These are phyloP conservation scores for Spodoptera exigua DNA, from an alignment of 2,888 invertebrate species.

Conservation along the genomic window DNA sequence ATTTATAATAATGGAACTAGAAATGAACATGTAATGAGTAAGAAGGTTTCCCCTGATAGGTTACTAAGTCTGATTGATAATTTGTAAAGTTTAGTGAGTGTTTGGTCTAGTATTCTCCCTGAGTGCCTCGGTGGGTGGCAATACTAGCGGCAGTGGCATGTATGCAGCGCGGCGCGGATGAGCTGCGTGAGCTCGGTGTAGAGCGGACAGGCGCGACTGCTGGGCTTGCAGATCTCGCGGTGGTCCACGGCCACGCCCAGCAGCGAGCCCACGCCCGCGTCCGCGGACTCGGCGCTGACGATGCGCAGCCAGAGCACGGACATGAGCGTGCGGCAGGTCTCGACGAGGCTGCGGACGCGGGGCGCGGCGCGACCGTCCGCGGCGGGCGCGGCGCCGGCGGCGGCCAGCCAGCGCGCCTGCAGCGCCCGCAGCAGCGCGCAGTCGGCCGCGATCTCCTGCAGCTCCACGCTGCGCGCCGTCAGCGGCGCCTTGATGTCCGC, in stretches of 20 bases:
- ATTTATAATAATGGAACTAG: too few relatives aligned
- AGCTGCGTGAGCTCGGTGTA: constrained; percentile 91
- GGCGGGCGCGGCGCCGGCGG: constrained; percentile 49
- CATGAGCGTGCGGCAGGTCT: constrained; percentile 93
- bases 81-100: too few relatives aligned
- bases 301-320: constrained; percentile 93
- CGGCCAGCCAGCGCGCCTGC: constrained; percentile 86
- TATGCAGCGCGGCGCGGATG: constrained; percentile 79
- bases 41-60: too few relatives aligned
- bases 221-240: constrained; percentile 95
- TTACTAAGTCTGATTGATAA: too few relatives aligned
- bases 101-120: too few relatives aligned
- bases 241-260: constrained; percentile 94
- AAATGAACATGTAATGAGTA: too few relatives aligned
- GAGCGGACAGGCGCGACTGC: constrained; percentile 91
- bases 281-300: constrained; percentile 94
- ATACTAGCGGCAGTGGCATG: constrained; percentile 51
- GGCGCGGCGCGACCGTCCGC: constrained; percentile 43
- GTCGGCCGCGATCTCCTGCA: constrained; percentile 93
- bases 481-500: constrained; percentile 93
- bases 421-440: constrained; percentile 91
- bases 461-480: constrained; percentile 93
- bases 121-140: too few relatives aligned
- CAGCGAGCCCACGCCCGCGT: constrained; percentile 94
- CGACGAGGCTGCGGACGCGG: constrained; percentile 93